A percentile compares a stretch with the other conserved stretches of the same genome.
Evolutionary conservation across 2,888 invertebrate species (phyloP).

Genomic region (Urechis unicinctus): DNA sequence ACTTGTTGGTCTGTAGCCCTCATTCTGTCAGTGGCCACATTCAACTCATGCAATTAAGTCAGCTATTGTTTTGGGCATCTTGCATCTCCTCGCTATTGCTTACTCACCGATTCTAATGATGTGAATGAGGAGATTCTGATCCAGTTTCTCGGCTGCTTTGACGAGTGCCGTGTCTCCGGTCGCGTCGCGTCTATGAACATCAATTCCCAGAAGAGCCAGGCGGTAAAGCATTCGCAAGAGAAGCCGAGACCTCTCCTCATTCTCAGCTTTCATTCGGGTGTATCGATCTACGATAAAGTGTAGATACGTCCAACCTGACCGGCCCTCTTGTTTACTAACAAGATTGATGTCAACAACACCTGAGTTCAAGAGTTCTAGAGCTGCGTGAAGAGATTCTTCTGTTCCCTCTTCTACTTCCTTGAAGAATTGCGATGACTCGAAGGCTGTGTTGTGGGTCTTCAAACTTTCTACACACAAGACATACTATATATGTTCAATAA

Average conservation of each 20-base stretch:
- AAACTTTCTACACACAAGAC: slow-evolving; percentile 13
- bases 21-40: no score
- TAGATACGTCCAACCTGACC: slow-evolving; percentile 24
- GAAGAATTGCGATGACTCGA: slow-evolving; percentile 24
- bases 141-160: slow-evolving; percentile 8
- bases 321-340: slow-evolving; percentile 12
- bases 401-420: slow-evolving; percentile 15
- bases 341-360: slow-evolving; percentile 20
- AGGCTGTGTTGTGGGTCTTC: slow-evolving; percentile 6
- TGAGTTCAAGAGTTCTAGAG: slow-evolving; percentile 19
- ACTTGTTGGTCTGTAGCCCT: no score
- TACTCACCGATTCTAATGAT: slow-evolving; percentile 24
- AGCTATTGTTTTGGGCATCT: background rate
- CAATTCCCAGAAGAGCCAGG: slow-evolving; percentile 26
- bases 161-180: slow-evolving; percentile 16
- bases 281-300: slow-evolving; percentile 22
- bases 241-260: slow-evolving; percentile 17
- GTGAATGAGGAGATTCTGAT: slow-evolving; percentile 26
- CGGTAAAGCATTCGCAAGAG: slow-evolving; percentile 25
- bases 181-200: slow-evolving; percentile 24
- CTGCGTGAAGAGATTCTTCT: slow-evolving; percentile 16
- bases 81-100: background rate
- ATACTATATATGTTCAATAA: no score
- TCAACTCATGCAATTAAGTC: no score
- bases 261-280: slow-evolving; percentile 1